These are phyloP conservation scores for Lepidothrix coronata DNA, from an alignment of 2,113 vertebrate genomes.

Conservation along the genomic window DNA sequence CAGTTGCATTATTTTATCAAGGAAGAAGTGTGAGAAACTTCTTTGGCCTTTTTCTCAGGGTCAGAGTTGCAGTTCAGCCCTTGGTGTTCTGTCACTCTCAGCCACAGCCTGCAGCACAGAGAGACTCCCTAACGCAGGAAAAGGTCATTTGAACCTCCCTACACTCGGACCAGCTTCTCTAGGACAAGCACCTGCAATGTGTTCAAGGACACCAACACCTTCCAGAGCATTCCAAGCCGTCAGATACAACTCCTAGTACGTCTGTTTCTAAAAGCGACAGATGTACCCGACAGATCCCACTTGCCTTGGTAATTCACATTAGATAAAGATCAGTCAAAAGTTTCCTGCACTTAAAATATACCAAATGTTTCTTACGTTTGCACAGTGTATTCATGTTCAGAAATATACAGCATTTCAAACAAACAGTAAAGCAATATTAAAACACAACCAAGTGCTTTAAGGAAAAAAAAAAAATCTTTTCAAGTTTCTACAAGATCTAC, in stretches of 20 bases:
- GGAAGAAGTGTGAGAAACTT: background rate
- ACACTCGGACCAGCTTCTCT: background rate
- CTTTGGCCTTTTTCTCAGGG: background rate
- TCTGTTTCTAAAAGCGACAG: background rate
- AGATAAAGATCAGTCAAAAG: background rate
- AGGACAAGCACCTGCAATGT: background rate
- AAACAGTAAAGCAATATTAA: background rate
- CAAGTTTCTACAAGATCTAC: background rate
- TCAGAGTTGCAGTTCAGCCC: background rate
- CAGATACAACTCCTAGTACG: background rate
- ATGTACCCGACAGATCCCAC: background rate
- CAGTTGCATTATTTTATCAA: background rate
- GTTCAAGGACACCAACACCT: background rate
- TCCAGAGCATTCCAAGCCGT: background rate
- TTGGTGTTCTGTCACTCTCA: background rate
- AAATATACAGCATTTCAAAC: background rate
- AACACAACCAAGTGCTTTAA: background rate
- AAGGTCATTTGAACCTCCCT: background rate
- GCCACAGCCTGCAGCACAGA: background rate
- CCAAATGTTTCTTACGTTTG: background rate
- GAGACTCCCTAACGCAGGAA: background rate
- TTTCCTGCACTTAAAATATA: background rate
- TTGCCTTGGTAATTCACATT: background rate
- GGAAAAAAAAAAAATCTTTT: background rate
- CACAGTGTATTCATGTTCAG: background rate